Conservation (phyloP, 2,797 vertebrate genomes). For the Hirundo rustica region DNA sequence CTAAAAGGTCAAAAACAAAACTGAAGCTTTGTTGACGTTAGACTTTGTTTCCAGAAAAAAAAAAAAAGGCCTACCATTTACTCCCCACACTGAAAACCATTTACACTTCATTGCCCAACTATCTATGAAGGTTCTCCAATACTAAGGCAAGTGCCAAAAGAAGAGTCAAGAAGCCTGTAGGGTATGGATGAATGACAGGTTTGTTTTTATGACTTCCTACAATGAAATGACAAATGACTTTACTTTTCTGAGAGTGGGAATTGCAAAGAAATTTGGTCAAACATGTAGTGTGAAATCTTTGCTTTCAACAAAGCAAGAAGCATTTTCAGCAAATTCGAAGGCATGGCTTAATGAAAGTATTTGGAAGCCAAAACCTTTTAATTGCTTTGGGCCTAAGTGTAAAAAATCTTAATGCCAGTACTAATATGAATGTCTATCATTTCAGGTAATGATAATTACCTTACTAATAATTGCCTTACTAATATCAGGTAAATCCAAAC, state of each 20-base stretch:
- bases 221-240: background rate
- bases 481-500: background rate
- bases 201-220: constrained; percentile 11
- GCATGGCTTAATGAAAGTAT: background rate
- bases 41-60: background rate
- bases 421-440: rapidly evolving
- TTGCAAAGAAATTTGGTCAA: constrained; percentile 7
- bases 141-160: background rate
- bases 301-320: background rate
- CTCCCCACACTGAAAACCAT: rapidly evolving
- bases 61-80: background rate
- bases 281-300: background rate
- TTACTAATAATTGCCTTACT: background rate
- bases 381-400: background rate
- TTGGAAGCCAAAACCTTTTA: background rate
- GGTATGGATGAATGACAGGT: background rate
- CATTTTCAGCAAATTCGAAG: background rate
- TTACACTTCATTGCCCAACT: background rate
- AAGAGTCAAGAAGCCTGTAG: background rate
- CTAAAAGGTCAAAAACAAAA: background rate
- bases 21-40: background rate
- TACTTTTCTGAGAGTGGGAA: background rate
- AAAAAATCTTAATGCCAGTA: background rate
- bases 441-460: background rate
- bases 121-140: background rate